These are phyloP conservation scores for Cyclura pinguis DNA, from an alignment of 2,797 vertebrate genomes.

Conservation along the genomic window DNA sequence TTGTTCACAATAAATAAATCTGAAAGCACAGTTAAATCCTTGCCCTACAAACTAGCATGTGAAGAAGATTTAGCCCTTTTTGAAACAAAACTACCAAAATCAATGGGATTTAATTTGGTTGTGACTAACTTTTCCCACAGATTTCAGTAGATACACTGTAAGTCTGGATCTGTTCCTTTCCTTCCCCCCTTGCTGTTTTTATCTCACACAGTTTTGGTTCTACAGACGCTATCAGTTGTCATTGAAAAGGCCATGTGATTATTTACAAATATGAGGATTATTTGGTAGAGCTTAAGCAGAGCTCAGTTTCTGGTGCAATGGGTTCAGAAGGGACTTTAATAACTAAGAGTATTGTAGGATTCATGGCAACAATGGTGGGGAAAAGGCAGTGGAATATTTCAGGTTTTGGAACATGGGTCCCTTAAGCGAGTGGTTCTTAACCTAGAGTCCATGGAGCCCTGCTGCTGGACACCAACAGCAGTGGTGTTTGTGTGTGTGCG, in stretches of 20 bases:
- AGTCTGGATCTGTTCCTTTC: background rate
- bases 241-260: background rate
- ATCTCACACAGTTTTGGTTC: background rate
- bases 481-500: too few species aligned
- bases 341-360: too few species aligned
- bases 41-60: background rate
- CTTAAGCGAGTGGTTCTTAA: too few species aligned
- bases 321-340: too few species aligned
- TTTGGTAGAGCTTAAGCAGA: too few species aligned
- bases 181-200: background rate
- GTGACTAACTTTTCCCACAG: background rate
- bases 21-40: background rate
- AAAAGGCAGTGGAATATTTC: too few species aligned
- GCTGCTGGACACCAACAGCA: too few species aligned
- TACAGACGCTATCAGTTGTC: background rate
- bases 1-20: background rate
- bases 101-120: background rate
- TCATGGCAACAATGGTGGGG: too few species aligned
- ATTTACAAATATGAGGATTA: background rate
- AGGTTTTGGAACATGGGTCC: too few species aligned
- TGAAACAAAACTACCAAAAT: background rate
- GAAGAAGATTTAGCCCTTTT: background rate
- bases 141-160: background rate
- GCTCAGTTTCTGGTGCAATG: too few species aligned
- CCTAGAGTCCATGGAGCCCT: too few species aligned